Conservation (phyloP, 1,140 invertebrate genomes). For the Atta colombica region DNA sequence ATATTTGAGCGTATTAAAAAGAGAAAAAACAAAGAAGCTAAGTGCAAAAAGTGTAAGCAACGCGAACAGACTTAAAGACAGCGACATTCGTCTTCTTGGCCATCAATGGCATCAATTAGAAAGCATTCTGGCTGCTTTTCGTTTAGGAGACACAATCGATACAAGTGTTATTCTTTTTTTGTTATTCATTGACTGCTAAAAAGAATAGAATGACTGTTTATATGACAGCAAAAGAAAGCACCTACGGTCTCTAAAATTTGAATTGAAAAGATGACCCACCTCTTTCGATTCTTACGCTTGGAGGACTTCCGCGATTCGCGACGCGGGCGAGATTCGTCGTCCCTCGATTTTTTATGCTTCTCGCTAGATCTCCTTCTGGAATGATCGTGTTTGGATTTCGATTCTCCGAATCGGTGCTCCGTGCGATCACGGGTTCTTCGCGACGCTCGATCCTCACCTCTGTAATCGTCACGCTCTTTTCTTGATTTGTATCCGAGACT, state of each 20-base stretch:
- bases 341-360: conserved; percentile 69
- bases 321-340: conserved; percentile 61
- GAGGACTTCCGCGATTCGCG: conserved; percentile 70
- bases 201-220: too few species aligned
- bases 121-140: neutral
- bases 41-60: too few species aligned
- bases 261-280: conserved; percentile 57
- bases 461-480: conserved; percentile 36
- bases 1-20: too few species aligned
- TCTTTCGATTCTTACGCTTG: conserved; percentile 75
- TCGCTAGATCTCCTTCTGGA: conserved; percentile 60
- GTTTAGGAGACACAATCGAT: too few species aligned
- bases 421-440: conserved; percentile 26
- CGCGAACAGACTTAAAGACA: too few species aligned
- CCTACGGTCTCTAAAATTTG: neutral
- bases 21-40: too few species aligned
- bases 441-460: conserved; percentile 31
- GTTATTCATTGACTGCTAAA: too few species aligned
- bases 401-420: conserved; percentile 39
- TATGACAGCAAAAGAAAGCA: too few species aligned
- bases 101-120: too few species aligned
- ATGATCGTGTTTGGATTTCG: conserved; percentile 63
- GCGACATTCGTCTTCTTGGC: too few species aligned
- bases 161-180: too few species aligned
- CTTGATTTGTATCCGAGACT: conserved; percentile 36